Evolutionary conservation across 1,140 invertebrate genomes (phyloP).

Genomic region (Brachionus calyciflorus): DNA sequence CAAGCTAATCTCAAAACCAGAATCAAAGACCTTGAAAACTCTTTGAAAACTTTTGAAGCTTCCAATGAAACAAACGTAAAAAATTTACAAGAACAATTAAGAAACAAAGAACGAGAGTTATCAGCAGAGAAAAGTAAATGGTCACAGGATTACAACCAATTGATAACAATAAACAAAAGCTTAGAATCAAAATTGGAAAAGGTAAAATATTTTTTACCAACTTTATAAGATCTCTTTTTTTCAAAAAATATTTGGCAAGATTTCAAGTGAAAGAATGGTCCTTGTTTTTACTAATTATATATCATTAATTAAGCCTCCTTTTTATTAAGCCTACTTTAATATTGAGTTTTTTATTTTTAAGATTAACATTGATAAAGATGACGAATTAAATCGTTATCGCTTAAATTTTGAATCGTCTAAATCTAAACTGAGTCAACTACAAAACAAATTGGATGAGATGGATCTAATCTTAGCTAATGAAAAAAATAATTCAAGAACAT

Average conservation of each 20-base stretch:
- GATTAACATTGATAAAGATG: neutral
- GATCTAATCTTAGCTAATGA: neutral
- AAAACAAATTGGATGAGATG: neutral
- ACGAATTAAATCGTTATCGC: neutral
- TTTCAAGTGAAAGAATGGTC: no score
- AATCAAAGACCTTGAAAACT: slow-evolving; percentile 34
- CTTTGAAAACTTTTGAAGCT: neutral
- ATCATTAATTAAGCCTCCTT: no score
- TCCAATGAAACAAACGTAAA: neutral
- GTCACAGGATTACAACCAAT: slow-evolving; percentile 3
- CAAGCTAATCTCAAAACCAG: slow-evolving; percentile 8
- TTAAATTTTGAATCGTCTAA: neutral
- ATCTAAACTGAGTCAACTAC: slow-evolving; percentile 1
- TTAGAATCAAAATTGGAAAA: neutral
- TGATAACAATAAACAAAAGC: neutral
- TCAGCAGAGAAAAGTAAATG: neutral
- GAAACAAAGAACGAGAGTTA: slow-evolving; percentile 1
- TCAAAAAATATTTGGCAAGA: no score
- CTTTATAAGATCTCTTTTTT: no score
- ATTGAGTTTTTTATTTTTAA: neutral
- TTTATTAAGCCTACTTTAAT: neutral
- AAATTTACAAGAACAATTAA: slow-evolving; percentile 35
- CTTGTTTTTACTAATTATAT: no score
- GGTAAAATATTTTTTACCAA: neutral
- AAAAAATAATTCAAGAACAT: slow-evolving; percentile 2